Conservation (phyloP, 2,888 invertebrate species). For the Arctia plantaginis region DNA sequence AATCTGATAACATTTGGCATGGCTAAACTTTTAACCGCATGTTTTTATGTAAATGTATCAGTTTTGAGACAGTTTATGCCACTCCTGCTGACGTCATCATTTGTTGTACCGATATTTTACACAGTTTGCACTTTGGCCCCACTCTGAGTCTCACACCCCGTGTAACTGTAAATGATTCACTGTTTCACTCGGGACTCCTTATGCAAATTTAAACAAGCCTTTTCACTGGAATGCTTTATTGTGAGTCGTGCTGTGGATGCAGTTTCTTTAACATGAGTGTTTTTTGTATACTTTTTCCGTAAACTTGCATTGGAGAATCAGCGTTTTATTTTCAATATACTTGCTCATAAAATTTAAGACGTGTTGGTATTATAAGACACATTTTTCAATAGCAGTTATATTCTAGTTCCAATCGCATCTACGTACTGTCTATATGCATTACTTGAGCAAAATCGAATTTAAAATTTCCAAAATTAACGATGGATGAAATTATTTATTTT, state of each 20-base stretch:
- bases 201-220: conserved; percentile 22
- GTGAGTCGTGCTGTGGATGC: not conserved
- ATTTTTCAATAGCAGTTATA: not conserved
- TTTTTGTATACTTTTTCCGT: not conserved
- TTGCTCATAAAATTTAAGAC: not conserved
- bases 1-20: not conserved
- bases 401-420: not conserved
- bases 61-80: not conserved
- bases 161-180: conserved; percentile 29
- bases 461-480: not conserved
- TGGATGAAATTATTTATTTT: not conserved
- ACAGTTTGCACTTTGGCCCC: conserved; percentile 21
- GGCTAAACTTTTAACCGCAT: not conserved
- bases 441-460: too few species aligned
- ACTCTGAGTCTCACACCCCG: conserved; percentile 13
- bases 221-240: conserved; percentile 15
- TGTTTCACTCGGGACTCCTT: conserved; percentile 23
- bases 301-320: not conserved
- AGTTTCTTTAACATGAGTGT: not conserved
- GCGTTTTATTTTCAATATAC: not conserved
- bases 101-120: conserved; percentile 17
- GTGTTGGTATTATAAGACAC: too few species aligned
- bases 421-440: too few species aligned
- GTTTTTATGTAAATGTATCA: not conserved
- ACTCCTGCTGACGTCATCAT: conserved; percentile 9